These are phyloP conservation scores for Polyergus mexicanus DNA, from an alignment of 1,140 invertebrate species.

Conservation along the genomic window DNA sequence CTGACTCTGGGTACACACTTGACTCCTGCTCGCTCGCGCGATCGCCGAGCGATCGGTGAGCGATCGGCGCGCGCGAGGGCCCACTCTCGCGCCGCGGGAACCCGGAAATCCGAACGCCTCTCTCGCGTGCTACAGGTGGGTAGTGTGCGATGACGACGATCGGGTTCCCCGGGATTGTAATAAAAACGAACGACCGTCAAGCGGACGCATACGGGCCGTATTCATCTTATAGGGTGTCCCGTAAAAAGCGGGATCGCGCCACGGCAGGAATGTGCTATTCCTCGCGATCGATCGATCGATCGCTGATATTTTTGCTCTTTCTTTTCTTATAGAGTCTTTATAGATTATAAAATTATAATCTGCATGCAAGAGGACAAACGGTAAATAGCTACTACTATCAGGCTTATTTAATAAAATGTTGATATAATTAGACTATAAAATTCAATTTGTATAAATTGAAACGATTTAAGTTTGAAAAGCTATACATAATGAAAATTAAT, in stretches of 20 bases:
- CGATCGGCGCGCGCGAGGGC: conserved; percentile 9
- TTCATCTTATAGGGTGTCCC: conserved; percentile 55
- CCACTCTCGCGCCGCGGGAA: conserved; percentile 13
- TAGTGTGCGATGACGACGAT: conserved; percentile 27
- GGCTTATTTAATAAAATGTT: not conserved
- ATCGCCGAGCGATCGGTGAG: conserved; percentile 4
- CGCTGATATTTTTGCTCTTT: not conserved
- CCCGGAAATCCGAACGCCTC: conserved; percentile 56
- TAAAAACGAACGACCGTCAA: conserved; percentile 31
- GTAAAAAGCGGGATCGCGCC: conserved; percentile 54
- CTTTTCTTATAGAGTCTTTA: not conserved
- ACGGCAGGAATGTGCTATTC: conserved; percentile 54
- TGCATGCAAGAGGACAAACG: too few species aligned
- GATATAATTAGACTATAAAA: not conserved
- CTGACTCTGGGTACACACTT: not conserved
- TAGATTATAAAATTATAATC: not conserved
- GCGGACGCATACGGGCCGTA: conserved; percentile 51
- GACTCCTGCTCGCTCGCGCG: not conserved
- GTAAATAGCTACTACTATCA: not conserved
- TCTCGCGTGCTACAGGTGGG: conserved; percentile 45
- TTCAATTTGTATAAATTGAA: not conserved
- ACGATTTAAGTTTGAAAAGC: not conserved
- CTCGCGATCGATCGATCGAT: conserved; percentile 19
- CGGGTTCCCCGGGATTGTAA: not conserved
- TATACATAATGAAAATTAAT: not conserved